A percentile compares a stretch with the other conserved stretches of the same genome.
Conservation (phyloP, 2,888 invertebrate species). For the Xestoiulus laeticollis region DNA sequence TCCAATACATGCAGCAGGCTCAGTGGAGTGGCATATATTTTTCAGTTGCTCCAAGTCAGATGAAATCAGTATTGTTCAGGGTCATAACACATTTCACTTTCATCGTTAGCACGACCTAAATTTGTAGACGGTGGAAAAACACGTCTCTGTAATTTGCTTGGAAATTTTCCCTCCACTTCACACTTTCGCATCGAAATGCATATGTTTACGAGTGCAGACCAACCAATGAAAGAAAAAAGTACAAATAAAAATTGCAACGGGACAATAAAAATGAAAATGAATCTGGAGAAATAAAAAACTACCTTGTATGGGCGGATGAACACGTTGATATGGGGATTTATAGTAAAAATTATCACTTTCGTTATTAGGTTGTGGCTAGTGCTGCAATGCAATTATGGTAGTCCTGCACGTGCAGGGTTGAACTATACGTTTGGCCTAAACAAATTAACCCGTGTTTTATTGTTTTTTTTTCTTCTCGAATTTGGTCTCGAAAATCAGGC, state of each 20-base stretch:
- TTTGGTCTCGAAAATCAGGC: conserved; percentile 16
- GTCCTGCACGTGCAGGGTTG: background rate
- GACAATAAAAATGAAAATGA: conserved; percentile 22
- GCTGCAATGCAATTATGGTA: conserved; percentile 18
- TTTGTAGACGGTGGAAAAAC: conserved; percentile 13
- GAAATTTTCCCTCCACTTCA: background rate
- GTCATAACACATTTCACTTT: conserved; percentile 26
- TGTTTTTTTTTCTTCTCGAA: background rate
- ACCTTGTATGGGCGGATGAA: background rate
- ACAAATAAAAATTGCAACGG: background rate
- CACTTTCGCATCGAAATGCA: background rate
- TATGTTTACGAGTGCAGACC: background rate
- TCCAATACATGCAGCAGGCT: background rate
- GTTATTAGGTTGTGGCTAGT: background rate
- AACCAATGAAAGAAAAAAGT: background rate
- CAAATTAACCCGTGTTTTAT: background rate
- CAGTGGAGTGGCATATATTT: background rate
- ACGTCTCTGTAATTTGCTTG: conserved; percentile 4
- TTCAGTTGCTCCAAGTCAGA: background rate
- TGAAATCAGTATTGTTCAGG: conserved; percentile 26
- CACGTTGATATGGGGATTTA: background rate
- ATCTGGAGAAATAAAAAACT: background rate
- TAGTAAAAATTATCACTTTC: conserved; percentile 16
- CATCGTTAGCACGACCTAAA: conserved; percentile 19
- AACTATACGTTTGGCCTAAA: background rate